Evolutionary conservation across 1,140 invertebrate species (phyloP), one percentile per base, ranked within the genome.

Genomic region (Aphaenogaster ashmeadi): DNA sequence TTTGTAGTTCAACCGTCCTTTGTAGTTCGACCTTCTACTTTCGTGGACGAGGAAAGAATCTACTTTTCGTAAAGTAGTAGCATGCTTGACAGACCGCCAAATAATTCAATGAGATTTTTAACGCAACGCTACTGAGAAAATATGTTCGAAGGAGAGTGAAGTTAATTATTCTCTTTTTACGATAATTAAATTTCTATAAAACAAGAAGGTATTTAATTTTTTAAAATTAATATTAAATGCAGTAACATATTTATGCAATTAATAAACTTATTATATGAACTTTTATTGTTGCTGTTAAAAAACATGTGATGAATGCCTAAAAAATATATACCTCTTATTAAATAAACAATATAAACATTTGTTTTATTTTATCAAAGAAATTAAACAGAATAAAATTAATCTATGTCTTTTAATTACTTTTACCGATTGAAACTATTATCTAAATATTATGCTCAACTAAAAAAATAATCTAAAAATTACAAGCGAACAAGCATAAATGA

Each of bases 51-150:
- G 11, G 6, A 21, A 83, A 83, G 54, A 74, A 75, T 72, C 54
- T 75, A 50, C 56, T 75, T 84, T 60, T 83, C 54, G 18, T 54
- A 74, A 33, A 50, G 67, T 50, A 54, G 47, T 83, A 84, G 15
- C 13, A 75, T 41, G 27, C 54, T 84, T 74, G 69, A 84, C 54
- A 60, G 69, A 47, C 41, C 54, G 1, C n/a, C 9, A 18, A 47
- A 21, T 74, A 75, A 84, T 84, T 47, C 41, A 33, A 74, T 62
- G 33, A 74, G 72, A 62, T 62, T 74, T 47, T 50, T 36, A 75
- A 84, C 8, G 44, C 27, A 13, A 66, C 11, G 13, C 7, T 36
- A 4, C 41, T 56, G 21, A 74, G 21, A 50, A 50, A 50, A 75
- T 60, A n/a, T 21, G 36, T 56, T 50, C 21, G 7, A 74, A 74